Conservation (phyloP, 2,888 invertebrate species). For the Pyrochroa serraticornis region DNA sequence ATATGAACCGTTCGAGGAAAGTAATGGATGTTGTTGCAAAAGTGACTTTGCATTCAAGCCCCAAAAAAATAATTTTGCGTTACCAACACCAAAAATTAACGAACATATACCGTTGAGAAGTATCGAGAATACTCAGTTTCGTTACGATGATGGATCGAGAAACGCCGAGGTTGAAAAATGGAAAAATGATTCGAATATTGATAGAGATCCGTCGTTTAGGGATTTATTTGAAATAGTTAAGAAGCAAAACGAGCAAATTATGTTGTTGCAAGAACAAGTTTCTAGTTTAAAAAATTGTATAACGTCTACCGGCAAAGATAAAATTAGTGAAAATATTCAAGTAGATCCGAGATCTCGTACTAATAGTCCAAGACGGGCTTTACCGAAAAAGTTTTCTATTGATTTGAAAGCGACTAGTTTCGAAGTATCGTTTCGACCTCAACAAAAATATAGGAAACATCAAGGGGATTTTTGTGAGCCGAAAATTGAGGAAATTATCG, state of each 20-base stretch:
- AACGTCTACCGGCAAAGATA: constrained; percentile 1
- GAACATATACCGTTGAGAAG: background rate
- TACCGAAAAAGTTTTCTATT: constrained; percentile 67
- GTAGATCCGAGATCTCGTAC: too few species aligned
- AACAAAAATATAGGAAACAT: constrained; percentile 31
- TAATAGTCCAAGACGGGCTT: constrained; percentile 47
- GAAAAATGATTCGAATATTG: constrained; percentile 4
- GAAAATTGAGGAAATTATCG: constrained; percentile 50
- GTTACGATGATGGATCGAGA: background rate
- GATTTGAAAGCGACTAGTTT: constrained; percentile 74
- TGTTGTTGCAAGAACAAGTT: constrained; percentile 66
- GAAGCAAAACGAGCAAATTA: constrained; percentile 72
- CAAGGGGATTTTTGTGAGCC: constrained; percentile 36
- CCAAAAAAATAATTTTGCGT: too few species aligned
- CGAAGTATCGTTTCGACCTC: constrained; percentile 61
- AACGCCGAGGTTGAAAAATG: constrained; percentile 23
- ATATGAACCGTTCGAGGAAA: too few species aligned
- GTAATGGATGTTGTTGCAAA: too few species aligned
- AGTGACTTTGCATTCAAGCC: background rate
- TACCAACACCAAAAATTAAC: background rate
- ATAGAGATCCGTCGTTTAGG: constrained; percentile 62
- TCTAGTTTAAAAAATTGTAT: constrained; percentile 36
- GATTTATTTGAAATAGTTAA: constrained; percentile 70
- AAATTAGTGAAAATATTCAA: constrained; percentile 1
- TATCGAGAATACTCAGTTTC: constrained; percentile 14